These are phyloP conservation scores for Xyrauchen texanus DNA, from an alignment of 2,113 vertebrate genomes.

Conservation along the genomic window DNA sequence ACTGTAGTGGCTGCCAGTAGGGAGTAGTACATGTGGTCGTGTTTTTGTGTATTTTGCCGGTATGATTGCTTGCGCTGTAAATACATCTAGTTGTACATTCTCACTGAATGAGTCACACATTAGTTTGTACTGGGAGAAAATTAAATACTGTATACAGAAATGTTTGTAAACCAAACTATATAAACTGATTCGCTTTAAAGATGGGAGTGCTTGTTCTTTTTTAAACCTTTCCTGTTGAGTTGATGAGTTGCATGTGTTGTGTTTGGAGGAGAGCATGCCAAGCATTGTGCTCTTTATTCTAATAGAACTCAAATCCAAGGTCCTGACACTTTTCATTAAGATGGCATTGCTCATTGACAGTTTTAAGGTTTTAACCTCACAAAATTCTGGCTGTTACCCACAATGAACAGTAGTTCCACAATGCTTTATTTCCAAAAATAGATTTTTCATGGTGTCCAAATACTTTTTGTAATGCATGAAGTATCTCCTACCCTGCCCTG, in stretches of 20 bases:
- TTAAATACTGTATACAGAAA: constrained; percentile 88
- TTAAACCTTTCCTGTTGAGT: neutral
- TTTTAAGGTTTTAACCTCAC: neutral
- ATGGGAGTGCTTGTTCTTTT: constrained; percentile 1
- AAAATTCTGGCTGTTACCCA: neutral
- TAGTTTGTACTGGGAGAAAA: constrained; percentile 86
- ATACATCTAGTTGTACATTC: constrained; percentile 85
- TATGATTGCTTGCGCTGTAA: constrained; percentile 74
- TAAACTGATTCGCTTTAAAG: constrained; percentile 67
- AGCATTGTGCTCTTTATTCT: too few relatives aligned
- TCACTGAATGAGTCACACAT: constrained; percentile 80
- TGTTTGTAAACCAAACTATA: constrained; percentile 83
- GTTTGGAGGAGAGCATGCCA: neutral
- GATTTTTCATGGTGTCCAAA: neutral
- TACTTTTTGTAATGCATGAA: neutral
- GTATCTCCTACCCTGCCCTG: constrained; percentile 11
- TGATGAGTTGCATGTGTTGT: neutral
- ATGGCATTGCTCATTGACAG: neutral
- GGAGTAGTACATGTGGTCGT: constrained; percentile 80
- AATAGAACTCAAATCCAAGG: neutral
- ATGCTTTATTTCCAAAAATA: too few relatives aligned
- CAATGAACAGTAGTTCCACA: too few relatives aligned
- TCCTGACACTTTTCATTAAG: neutral
- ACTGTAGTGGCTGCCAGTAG: constrained; percentile 88
- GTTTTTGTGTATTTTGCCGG: constrained; percentile 70